Conservation (phyloP, 2,888 invertebrate genomes). For the Limnephilus auricula region DNA sequence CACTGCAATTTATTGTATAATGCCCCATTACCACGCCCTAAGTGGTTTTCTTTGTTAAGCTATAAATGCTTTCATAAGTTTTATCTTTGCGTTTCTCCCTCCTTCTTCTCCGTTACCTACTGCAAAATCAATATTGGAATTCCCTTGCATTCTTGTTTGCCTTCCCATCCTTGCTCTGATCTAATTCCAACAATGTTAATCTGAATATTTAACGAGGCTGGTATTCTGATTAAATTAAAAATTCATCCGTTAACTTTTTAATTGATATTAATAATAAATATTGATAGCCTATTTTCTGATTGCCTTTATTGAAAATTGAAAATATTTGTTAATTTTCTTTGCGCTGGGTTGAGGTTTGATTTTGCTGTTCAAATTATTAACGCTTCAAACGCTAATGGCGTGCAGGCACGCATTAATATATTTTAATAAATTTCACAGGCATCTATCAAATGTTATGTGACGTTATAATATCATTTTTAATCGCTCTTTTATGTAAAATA, state of each 20-base stretch:
- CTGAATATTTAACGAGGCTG: not conserved
- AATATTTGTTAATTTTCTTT: not conserved
- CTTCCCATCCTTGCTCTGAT: not conserved
- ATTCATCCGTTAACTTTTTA: not conserved
- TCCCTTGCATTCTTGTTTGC: not conserved
- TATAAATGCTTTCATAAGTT: conserved; percentile 19
- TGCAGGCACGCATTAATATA: not conserved
- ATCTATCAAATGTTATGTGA: no score
- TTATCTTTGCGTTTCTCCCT: not conserved
- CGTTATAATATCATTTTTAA: no score
- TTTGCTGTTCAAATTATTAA: not conserved
- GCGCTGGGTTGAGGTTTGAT: not conserved
- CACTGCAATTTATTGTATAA: not conserved
- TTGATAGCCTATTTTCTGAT: not conserved
- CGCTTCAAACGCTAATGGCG: not conserved
- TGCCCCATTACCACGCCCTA: conserved; percentile 14
- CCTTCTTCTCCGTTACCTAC: not conserved
- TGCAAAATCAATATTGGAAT: conserved; percentile 25
- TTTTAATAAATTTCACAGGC: no score
- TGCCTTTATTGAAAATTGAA: not conserved
- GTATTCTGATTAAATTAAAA: not conserved
- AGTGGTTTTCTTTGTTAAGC: conserved; percentile 21
- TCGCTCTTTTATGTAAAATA: no score
- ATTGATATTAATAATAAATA: not conserved
- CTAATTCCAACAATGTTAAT: not conserved